phyloP scores from a whole-genome alignment of 1,140 invertebrate genomes.

The Aphelenchoides avenae region DNA sequence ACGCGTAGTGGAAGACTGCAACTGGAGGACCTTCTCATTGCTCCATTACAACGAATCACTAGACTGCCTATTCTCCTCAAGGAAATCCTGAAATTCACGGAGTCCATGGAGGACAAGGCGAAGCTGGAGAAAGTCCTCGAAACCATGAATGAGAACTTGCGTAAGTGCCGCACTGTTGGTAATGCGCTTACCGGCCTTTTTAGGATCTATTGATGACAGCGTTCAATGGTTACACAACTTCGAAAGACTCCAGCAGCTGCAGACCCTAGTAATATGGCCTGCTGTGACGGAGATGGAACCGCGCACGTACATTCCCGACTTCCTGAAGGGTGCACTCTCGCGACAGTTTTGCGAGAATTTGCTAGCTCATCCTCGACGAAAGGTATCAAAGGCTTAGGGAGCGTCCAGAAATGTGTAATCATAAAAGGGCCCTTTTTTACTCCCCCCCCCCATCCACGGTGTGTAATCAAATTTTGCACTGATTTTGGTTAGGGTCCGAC shows the following conservation, averaged over 20 bases:
- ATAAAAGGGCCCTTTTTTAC: too few relatives aligned
- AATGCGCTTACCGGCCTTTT: too few relatives aligned
- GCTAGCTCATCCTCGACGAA: slow-evolving; percentile 62
- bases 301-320: slow-evolving; percentile 69
- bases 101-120: slow-evolving; percentile 64
- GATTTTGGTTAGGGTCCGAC: too few relatives aligned
- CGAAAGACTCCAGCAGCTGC: slow-evolving; percentile 70
- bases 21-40: slow-evolving; percentile 68
- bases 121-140: slow-evolving; percentile 66
- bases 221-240: slow-evolving; percentile 73
- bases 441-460: too few relatives aligned
- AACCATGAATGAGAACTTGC: slow-evolving; percentile 67
- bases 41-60: slow-evolving; percentile 71
- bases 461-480: too few relatives aligned
- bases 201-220: slow-evolving; percentile 70
- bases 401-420: too few relatives aligned
- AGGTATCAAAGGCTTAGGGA: too few relatives aligned
- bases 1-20: slow-evolving; percentile 63
- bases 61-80: slow-evolving; percentile 68
- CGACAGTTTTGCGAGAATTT: slow-evolving; percentile 70
- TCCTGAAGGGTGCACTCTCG: slow-evolving; percentile 64
- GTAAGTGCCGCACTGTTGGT: too few relatives aligned
- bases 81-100: slow-evolving; percentile 67
- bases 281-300: slow-evolving; percentile 68
- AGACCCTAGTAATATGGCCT: slow-evolving; percentile 69